Conservation (phyloP, 1,140 invertebrate species). For the Acromyrmex charruanus region DNA sequence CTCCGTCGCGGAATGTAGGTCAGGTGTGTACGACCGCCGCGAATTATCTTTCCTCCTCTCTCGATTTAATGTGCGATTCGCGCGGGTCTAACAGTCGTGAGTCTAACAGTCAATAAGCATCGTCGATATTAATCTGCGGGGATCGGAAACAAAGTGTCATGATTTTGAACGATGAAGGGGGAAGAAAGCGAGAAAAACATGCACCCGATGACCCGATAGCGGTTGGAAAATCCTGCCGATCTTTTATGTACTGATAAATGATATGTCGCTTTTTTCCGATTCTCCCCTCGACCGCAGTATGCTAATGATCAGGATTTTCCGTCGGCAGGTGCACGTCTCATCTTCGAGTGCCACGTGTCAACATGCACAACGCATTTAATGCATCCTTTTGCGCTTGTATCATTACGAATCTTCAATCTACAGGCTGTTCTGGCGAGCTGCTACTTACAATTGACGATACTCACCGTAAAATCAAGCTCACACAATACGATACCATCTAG, state of each 20-base stretch:
- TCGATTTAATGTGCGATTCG: conserved; percentile 34
- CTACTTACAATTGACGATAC: background rate
- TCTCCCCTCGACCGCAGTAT: background rate
- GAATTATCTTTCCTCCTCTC: conserved; percentile 57
- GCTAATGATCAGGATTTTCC: conserved; percentile 51
- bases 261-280: conserved; percentile 16
- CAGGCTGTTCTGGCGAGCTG: background rate
- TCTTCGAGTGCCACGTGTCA: conserved; percentile 34
- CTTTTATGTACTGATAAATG: background rate
- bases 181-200: conserved; percentile 14
- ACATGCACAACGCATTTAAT: background rate
- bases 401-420: background rate
- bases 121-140: background rate
- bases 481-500: background rate
- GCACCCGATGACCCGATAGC: background rate
- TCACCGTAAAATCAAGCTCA: background rate
- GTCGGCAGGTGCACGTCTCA: conserved; percentile 1
- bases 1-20: conserved; percentile 56
- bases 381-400: background rate
- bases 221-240: conserved; percentile 15
- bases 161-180: background rate
- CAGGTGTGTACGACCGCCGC: conserved; percentile 54
- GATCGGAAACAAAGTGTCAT: background rate
- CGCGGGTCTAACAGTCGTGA: background rate
- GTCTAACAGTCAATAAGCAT: background rate